Evolutionary conservation across 2,888 invertebrate genomes (phyloP), one percentile per base, ranked within the genome.

Genomic region (Scaptomyza caliginosa): DNA sequence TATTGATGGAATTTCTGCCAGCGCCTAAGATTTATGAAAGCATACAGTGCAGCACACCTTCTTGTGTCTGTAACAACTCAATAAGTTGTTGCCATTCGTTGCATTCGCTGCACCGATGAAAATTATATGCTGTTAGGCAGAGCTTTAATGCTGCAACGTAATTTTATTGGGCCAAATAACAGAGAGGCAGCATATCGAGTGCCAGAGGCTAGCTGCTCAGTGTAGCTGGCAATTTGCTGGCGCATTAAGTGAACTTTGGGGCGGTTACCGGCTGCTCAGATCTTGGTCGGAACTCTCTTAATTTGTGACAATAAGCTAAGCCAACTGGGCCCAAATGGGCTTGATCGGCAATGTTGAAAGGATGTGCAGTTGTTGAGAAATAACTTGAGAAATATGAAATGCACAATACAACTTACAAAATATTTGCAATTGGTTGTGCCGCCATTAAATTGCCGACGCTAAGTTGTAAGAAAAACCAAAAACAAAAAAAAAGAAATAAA

Each of bases 1-100:
- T 91, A 89, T 90, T 90, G 89, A 90, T 90, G 87, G 88, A 89
- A 88, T 89, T 90, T 88, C 69, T 74, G 60, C 48, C 54, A 49
- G 40, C 23, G 60, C 50, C 69, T 58, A 46, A 76, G 79, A 86
- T 82, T 77, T 84, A 74, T 79, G 77, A 36, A 58, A 51, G 43
- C 64, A 40, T 16, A 40, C 45, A 51, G 54, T 58, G 56, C 49
- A 65, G 36, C 10, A n/a, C 30, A n/a, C 4, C 30, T 13, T 38
- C 38, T 38, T 38, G 2, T 16, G 34, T 8, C 34, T 30, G 19
- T 48, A 66, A 72, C 59, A 66, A 67, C 77, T 73, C 67, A 73
- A 76, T 76, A 64, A 76, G 63, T 50, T 52, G 58, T 43, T 36
- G 48, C 36, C 32, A 55, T 34, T 52, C 43, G 42, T 34, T 16